These are phyloP conservation scores for Apeira syringaria DNA, from an alignment of 2,888 invertebrate species.

Conservation along the genomic window DNA sequence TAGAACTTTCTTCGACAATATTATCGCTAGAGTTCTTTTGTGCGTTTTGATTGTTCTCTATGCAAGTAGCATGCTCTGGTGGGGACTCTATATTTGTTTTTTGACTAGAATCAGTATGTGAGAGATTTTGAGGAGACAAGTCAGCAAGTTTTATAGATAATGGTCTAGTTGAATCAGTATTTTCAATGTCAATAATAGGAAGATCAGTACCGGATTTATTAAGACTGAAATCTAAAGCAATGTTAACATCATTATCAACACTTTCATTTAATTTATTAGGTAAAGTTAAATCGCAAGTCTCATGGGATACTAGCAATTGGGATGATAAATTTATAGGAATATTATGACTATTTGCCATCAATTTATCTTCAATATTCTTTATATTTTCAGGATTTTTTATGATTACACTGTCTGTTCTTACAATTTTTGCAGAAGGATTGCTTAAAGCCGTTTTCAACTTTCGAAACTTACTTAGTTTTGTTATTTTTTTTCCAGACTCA, in stretches of 20 bases:
- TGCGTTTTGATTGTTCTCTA: neutral
- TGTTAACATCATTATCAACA: conserved; percentile 34
- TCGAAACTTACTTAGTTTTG: conserved; percentile 70
- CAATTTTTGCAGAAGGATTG: conserved; percentile 40
- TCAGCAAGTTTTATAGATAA: neutral
- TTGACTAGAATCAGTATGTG: neutral
- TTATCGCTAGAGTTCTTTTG: neutral
- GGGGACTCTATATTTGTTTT: neutral
- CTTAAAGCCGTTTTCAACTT: conserved; percentile 49
- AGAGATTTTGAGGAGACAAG: neutral
- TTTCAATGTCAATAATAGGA: conserved; percentile 24
- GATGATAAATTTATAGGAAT: conserved; percentile 48
- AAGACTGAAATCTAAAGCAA: conserved; percentile 65
- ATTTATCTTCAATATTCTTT: conserved; percentile 46
- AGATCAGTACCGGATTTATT: conserved; percentile 39
- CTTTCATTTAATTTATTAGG: conserved; percentile 15
- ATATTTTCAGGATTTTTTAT: conserved; percentile 75
- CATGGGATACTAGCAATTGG: conserved; percentile 23
- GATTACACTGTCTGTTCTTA: conserved; percentile 73
- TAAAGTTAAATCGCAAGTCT: neutral
- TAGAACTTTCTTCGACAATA: neutral
- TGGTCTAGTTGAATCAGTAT: conserved; percentile 13
- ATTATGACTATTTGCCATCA: conserved; percentile 20
- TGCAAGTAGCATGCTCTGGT: neutral
- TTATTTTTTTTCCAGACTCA: conserved; percentile 53